These are phyloP conservation scores for Malthinus flaveolus DNA, from an alignment of 2,888 invertebrate species.

Conservation along the genomic window DNA sequence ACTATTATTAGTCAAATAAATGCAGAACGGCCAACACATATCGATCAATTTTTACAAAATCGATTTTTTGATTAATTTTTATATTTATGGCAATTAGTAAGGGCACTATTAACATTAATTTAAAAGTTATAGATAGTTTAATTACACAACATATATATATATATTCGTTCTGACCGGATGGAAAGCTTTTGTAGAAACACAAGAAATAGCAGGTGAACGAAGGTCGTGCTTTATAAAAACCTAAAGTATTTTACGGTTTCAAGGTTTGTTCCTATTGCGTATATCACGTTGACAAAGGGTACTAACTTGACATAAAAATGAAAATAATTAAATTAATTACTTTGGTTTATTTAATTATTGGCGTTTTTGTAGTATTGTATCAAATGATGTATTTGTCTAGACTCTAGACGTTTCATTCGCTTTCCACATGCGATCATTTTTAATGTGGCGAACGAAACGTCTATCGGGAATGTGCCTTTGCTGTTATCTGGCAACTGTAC, in stretches of 20 bases:
- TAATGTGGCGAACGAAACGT: too few species aligned
- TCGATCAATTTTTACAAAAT: too few species aligned
- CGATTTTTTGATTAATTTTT: too few species aligned
- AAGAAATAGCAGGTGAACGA: constrained; percentile 30
- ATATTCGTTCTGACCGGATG: constrained; percentile 1
- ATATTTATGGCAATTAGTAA: too few species aligned
- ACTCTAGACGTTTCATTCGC: neutral
- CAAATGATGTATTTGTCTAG: neutral
- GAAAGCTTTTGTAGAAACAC: constrained; percentile 17
- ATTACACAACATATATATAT: too few species aligned
- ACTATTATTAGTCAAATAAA: neutral
- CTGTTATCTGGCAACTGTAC: too few species aligned
- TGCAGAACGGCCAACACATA: too few species aligned
- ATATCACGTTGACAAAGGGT: constrained; percentile 2
- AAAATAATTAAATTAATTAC: neutral
- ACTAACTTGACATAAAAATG: neutral
- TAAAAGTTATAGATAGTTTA: neutral
- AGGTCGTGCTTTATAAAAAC: constrained; percentile 31
- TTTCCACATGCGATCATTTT: too few species aligned
- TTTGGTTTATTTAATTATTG: too few species aligned
- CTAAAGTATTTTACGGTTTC: constrained; percentile 31
- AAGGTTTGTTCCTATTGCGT: constrained; percentile 25
- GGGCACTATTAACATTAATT: neutral
- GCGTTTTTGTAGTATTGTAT: too few species aligned
- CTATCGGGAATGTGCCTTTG: too few species aligned